Percentiles rank a stretch among this genome's conserved stretches.
These are phyloP conservation scores for Sycobia sp. DNA, from an alignment of 1,140 invertebrate species.

Conservation along the genomic window DNA sequence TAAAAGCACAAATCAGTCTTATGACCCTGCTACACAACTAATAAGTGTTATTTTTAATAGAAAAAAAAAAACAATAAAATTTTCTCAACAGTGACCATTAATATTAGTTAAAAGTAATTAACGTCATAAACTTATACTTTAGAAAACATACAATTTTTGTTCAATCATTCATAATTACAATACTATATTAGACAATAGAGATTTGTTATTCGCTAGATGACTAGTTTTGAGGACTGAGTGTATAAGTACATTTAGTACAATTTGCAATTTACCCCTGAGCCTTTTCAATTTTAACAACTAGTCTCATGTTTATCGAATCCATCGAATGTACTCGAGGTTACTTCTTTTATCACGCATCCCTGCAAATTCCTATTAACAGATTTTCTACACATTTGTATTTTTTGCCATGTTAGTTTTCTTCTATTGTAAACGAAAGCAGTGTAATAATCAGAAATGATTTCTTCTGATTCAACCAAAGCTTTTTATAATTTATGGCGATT, in stretches of 20 bases:
- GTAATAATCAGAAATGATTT: conserved; percentile 20
- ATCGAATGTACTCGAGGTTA: conserved; percentile 3
- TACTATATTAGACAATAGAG: conserved; percentile 29
- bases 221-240: conserved; percentile 42
- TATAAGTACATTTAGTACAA: conserved; percentile 35
- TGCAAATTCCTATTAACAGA: neutral
- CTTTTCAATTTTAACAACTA: conserved; percentile 31
- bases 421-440: conserved; percentile 16
- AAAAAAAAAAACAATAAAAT: neutral
- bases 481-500: too few relatives aligned
- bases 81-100: neutral
- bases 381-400: neutral
- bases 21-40: neutral
- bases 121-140: conserved; percentile 5
- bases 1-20: conserved; percentile 32
- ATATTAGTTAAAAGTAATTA: conserved; percentile 14
- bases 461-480: neutral
- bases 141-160: conserved; percentile 24
- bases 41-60: neutral
- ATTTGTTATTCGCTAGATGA: conserved; percentile 36
- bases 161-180: conserved; percentile 24
- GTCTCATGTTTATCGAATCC: neutral
- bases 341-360: conserved; percentile 2
- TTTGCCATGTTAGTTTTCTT: conserved; percentile 1
- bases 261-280: conserved; percentile 37